These are phyloP conservation scores for Epirrhoe alternata DNA, from an alignment of 2,888 invertebrate species.

Conservation along the genomic window DNA sequence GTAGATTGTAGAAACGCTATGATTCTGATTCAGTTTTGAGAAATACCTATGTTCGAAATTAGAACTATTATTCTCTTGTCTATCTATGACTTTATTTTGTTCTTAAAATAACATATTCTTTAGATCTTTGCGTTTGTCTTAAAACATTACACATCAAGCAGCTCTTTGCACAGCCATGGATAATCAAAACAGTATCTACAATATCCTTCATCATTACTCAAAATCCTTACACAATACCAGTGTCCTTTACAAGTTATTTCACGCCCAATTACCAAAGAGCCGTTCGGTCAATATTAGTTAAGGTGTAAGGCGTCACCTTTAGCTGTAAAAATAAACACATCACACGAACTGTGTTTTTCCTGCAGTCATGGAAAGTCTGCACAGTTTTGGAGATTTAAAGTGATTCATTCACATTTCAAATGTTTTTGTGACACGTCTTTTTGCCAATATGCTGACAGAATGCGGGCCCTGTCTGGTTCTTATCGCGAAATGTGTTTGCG, in stretches of 20 bases:
- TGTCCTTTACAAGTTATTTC: constrained; percentile 16
- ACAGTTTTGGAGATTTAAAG: constrained; percentile 24
- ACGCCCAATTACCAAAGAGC: constrained; percentile 36
- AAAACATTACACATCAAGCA: background rate
- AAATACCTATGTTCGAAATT: too few relatives aligned
- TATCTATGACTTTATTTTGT: background rate
- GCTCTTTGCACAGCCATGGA: background rate
- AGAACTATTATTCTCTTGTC: too few relatives aligned
- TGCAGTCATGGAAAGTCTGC: constrained; percentile 32
- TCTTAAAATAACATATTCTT: background rate
- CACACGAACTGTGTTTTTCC: constrained; percentile 35
- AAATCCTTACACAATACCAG: constrained; percentile 3
- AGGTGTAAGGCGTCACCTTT: constrained; percentile 36
- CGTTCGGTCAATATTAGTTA: constrained; percentile 39
- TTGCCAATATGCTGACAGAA: constrained; percentile 15
- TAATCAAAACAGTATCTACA: background rate
- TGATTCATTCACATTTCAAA: constrained; percentile 31
- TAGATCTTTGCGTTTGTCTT: background rate
- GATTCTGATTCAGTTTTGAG: too few relatives aligned
- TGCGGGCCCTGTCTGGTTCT: constrained; percentile 29
- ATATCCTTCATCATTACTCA: constrained; percentile 1
- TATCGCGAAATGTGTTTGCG: constrained; percentile 25
- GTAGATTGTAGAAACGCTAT: too few relatives aligned
- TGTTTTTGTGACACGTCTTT: constrained; percentile 19
- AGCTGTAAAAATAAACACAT: constrained; percentile 37